Evolutionary conservation across 2,113 vertebrate genomes (phyloP).

Genomic region (Heterotis niloticus): DNA sequence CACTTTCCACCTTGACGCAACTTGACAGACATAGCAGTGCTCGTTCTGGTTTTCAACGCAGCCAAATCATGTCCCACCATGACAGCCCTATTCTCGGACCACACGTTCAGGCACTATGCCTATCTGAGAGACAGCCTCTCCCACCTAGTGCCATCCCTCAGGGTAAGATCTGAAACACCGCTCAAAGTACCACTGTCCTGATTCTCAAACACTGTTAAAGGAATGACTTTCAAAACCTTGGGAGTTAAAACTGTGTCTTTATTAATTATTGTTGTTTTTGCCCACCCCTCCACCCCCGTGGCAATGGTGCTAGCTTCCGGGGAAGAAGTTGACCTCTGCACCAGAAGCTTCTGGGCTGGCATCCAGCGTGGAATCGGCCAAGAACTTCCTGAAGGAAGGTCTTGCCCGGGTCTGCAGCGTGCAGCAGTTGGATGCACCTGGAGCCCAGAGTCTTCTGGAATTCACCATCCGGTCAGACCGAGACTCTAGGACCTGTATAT

Average conservation of each 20-base stretch:
- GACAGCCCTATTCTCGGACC: constrained; percentile 92
- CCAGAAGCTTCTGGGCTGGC: constrained; percentile 58
- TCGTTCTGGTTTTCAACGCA: constrained; percentile 95
- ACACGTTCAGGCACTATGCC: constrained; percentile 91
- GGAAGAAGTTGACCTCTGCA: constrained; percentile 76
- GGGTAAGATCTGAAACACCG: constrained; percentile 62
- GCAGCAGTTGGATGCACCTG: constrained; percentile 82
- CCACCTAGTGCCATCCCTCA: constrained; percentile 85
- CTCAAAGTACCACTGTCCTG: background rate
- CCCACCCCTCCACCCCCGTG: too few species aligned
- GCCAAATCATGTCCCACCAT: constrained; percentile 91
- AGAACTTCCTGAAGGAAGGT: constrained; percentile 89
- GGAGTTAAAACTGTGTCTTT: background rate
- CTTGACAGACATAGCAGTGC: constrained; percentile 83
- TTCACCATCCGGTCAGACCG: constrained; percentile 81
- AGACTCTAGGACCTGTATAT: background rate
- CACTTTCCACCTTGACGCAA: constrained; percentile 31
- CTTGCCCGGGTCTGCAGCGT: constrained; percentile 80
- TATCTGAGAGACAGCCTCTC: constrained; percentile 95
- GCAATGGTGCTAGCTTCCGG: constrained; percentile 69
- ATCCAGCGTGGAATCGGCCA: constrained; percentile 81
- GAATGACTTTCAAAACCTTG: background rate
- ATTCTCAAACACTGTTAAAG: background rate
- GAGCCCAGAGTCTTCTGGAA: constrained; percentile 85
- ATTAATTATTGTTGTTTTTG: background rate